A percentile compares a stretch with the other conserved stretches of the same genome.
Conservation (phyloP, 2,113 vertebrate species). For the Pseudorhombus dupliciocellatus region DNA sequence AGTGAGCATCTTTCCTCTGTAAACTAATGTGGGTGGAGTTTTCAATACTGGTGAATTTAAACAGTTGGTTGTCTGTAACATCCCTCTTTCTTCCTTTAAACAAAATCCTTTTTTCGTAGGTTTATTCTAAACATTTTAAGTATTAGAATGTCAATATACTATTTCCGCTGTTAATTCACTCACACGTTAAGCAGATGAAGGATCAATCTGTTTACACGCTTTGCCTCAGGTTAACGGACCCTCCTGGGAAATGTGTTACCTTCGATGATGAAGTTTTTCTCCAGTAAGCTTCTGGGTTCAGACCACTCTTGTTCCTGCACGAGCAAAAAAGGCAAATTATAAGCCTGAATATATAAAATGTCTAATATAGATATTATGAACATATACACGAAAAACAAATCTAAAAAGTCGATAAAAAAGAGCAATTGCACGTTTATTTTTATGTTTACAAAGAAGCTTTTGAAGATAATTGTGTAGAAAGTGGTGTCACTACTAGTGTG, state of each 20-base stretch:
- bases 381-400: conserved; percentile 4
- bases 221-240: no score
- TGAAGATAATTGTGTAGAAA: neutral
- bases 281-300: neutral
- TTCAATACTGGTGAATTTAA: neutral
- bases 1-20: neutral
- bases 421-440: no score
- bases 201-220: neutral
- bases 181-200: neutral
- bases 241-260: no score
- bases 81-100: neutral
- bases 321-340: neutral
- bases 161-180: neutral
- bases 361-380: neutral
- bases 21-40: no score
- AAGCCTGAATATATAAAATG: neutral
- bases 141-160: neutral
- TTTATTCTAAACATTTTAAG: neutral
- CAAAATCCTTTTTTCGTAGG: neutral
- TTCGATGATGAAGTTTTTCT: no score
- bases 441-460: neutral
- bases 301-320: neutral
- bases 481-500: no score
- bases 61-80: neutral
- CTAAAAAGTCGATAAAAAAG: neutral